Evolutionary conservation across 2,113 vertebrate species (phyloP), one percentile per base, ranked within the genome.

Genomic region (human (Homo sapiens)): DNA sequence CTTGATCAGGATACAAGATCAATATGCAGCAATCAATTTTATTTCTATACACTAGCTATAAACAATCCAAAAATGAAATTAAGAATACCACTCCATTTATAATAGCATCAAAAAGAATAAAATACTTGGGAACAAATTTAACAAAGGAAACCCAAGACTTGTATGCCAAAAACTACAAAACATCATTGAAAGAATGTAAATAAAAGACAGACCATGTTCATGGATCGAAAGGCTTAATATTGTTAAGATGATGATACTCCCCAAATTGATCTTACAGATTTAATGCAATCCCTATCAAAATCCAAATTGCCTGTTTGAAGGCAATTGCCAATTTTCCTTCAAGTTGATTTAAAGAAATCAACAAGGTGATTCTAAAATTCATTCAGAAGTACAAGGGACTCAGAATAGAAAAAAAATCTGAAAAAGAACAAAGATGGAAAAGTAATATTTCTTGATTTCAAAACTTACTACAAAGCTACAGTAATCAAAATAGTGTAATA

Each of bases 1-100:
- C 18, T 20, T 55, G 52, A 91, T 40, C 35, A 68, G 25, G 72
- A 83, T 59, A 72, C 14, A 82, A 73, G 27, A 27, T 81, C 38
- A 94, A 75, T 72, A 64, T 59, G 40, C 23, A 82, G 78, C 80
- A 70, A 70, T 59, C 50, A 81, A 61, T 20, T 85, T 30, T 76
- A 30, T 72, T 89, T 73, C 50, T 75, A 79, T 75, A 78, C 4
- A 14, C 57, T 86, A 72, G 57, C 12, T 93, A 84, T 87, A 22
- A 82, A 78, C 6, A 87, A 79, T 82, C 35, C 17, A 92, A 86
- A 92, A 79, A 27, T 83, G 32, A 90, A 96, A 86, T 66, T 48
- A 59, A 57, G 27, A 89, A 78, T 81, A 27, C 43, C 81, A 27
- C 59, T 61, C 50, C n/a, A 78, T 50, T 85, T 38, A n/a, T 48